Percentiles rank a stretch among this genome's conserved stretches.
These are phyloP conservation scores for Scomberomorus guttatus DNA, from an alignment of 2,797 vertebrate genomes.

Conservation along the genomic window DNA sequence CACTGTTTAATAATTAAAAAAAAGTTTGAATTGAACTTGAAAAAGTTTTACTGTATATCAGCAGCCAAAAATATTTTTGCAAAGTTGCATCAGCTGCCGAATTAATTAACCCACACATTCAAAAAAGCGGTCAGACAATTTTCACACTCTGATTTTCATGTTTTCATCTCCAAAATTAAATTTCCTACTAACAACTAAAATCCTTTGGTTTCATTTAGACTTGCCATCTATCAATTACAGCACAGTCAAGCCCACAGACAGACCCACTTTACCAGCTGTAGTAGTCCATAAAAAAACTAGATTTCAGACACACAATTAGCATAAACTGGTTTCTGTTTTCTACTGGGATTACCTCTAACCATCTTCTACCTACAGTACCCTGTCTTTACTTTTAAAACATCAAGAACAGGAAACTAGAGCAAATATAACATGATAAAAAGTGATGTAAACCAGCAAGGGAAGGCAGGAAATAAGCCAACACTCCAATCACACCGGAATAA, in stretches of 20 bases:
- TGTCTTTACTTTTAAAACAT: slow-evolving; percentile 17
- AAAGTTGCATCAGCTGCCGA: not conserved
- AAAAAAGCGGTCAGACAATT: not conserved
- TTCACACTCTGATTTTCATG: slow-evolving; percentile 3
- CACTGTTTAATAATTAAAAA: too few species aligned
- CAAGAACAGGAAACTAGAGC: not conserved
- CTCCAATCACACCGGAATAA: slow-evolving; percentile 58
- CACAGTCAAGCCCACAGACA: slow-evolving; percentile 13
- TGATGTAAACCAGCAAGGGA: slow-evolving; percentile 50
- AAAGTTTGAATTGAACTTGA: not conserved
- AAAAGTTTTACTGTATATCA: not conserved
- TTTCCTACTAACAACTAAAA: not conserved
- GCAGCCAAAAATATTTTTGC: not conserved
- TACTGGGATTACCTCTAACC: not conserved
- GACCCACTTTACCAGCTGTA: slow-evolving; percentile 19
- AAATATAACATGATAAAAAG: slow-evolving; percentile 19
- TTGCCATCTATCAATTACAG: slow-evolving; percentile 18
- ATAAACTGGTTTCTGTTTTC: slow-evolving; percentile 4
- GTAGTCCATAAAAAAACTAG: not conserved
- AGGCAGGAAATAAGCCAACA: slow-evolving; percentile 54
- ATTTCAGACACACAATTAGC: slow-evolving; percentile 28
- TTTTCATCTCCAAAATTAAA: slow-evolving; percentile 28
- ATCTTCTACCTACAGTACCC: not conserved
- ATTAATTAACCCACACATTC: not conserved
- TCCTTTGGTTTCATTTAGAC: slow-evolving; percentile 22